Evolutionary conservation across 2,113 vertebrate species (phyloP).

Genomic region (Corythoichthys haematopterus): DNA sequence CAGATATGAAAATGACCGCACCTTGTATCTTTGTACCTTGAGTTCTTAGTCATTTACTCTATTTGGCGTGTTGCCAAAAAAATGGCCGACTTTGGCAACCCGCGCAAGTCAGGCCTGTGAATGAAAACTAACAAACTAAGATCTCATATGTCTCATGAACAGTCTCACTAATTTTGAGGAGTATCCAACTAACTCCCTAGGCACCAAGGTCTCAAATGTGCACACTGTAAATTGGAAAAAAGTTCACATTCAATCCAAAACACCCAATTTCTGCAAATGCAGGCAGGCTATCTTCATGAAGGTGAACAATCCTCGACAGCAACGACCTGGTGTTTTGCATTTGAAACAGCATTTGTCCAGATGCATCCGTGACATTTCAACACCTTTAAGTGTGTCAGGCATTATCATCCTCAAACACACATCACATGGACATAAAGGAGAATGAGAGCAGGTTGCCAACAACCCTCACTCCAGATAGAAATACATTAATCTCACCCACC

Average conservation of each 20-base stretch:
- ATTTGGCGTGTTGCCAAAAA: too few species aligned
- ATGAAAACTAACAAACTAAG: too few species aligned
- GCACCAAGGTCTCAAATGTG: too few species aligned
- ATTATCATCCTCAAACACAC: background rate
- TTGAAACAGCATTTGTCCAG: background rate
- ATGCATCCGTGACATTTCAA: slow-evolving; percentile 21
- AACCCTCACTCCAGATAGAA: slow-evolving; percentile 34
- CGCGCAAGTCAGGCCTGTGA: too few species aligned
- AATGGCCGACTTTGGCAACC: too few species aligned
- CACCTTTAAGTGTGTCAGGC: slow-evolving; percentile 27
- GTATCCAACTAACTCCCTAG: too few species aligned
- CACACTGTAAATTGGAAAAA: too few species aligned
- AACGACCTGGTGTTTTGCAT: background rate
- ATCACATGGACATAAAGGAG: slow-evolving; percentile 8
- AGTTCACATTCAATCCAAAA: background rate
- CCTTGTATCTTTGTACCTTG: too few species aligned
- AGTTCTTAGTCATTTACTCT: too few species aligned
- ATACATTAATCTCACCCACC: slow-evolving; percentile 19
- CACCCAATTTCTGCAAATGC: background rate
- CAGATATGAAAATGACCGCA: too few species aligned
- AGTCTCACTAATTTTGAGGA: too few species aligned
- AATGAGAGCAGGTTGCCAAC: slow-evolving; percentile 5
- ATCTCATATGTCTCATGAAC: too few species aligned
- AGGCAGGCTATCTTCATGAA: background rate
- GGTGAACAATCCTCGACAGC: background rate